These are phyloP conservation scores for Sphaerophoria taeniata DNA, from an alignment of 2,888 invertebrate genomes.

Conservation along the genomic window DNA sequence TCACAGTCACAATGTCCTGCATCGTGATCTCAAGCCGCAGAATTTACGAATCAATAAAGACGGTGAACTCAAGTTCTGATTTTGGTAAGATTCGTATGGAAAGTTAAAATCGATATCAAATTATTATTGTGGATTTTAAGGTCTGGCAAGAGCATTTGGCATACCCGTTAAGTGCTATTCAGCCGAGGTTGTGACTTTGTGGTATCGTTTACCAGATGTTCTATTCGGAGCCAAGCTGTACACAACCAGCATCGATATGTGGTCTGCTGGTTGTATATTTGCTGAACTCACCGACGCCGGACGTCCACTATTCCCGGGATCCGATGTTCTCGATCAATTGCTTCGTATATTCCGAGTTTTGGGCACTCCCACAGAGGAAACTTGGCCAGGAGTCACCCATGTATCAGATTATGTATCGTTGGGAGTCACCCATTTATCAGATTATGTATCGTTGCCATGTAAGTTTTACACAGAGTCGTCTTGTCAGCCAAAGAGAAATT, in stretches of 20 bases:
- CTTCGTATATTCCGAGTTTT: constrained; percentile 98
- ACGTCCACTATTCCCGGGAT: constrained; percentile 98
- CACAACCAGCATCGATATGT: constrained; percentile 99
- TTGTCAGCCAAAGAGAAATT: background rate
- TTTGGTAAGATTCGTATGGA: constrained; percentile 89
- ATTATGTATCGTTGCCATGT: constrained; percentile 95
- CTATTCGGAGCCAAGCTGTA: constrained; percentile 99
- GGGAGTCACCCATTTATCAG: too few relatives aligned
- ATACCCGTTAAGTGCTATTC: constrained; percentile 99
- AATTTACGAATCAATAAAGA: constrained; percentile 94
- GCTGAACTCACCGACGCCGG: constrained; percentile 98
- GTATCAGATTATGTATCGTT: constrained; percentile 99
- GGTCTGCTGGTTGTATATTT: constrained; percentile 99
- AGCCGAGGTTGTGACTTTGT: constrained; percentile 98
- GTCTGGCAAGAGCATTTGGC: constrained; percentile 97
- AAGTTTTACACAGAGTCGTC: constrained; percentile 50
- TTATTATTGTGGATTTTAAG: constrained; percentile 59
- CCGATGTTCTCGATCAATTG: constrained; percentile 99
- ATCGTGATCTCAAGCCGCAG: constrained; percentile 97
- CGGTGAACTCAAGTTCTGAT: constrained; percentile 98
- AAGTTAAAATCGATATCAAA: too few relatives aligned
- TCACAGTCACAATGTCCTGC: constrained; percentile 98
- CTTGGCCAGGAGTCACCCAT: constrained; percentile 97
- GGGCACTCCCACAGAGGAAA: constrained; percentile 97
- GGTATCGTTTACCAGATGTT: constrained; percentile 99